phyloP scores from a whole-genome alignment of 2,113 vertebrate species.

The Tor tambroides region DNA sequence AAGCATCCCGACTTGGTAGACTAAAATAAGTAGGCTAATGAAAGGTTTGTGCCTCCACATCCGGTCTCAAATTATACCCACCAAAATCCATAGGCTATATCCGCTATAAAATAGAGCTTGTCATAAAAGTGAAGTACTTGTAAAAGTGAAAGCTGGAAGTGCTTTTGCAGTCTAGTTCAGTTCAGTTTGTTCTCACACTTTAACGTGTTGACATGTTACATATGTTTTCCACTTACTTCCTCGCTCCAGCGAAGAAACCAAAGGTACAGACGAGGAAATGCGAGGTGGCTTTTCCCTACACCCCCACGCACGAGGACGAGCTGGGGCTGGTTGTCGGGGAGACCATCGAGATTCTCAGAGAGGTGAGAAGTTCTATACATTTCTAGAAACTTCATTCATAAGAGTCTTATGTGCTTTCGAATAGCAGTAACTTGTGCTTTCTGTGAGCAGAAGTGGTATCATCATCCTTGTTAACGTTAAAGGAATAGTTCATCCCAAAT shows the following conservation, averaged over 20 bases:
- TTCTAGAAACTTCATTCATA: neutral
- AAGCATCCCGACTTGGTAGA: neutral
- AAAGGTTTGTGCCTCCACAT: conserved; percentile 48
- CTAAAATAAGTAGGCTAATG: conserved; percentile 43
- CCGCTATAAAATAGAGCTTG: conserved; percentile 7
- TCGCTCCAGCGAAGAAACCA: conserved; percentile 63
- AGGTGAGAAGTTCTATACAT: conserved; percentile 71
- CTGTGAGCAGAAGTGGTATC: neutral
- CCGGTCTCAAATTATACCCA: conserved; percentile 39
- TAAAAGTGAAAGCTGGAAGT: conserved; percentile 19
- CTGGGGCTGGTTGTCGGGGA: conserved; percentile 80
- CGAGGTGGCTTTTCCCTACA: conserved; percentile 78
- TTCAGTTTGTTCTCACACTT: neutral
- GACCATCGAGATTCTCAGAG: conserved; percentile 79
- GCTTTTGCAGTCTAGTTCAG: conserved; percentile 3
- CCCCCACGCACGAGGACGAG: conserved; percentile 76
- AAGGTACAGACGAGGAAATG: conserved; percentile 76
- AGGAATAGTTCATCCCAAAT: neutral
- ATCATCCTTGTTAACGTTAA: neutral
- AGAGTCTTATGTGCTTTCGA: neutral
- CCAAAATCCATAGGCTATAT: conserved; percentile 22
- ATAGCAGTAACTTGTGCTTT: neutral
- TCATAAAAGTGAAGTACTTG: conserved; percentile 7
- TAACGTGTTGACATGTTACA: conserved; percentile 21
- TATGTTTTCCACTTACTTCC: conserved; percentile 36